Evolutionary conservation across 2,797 vertebrate species (phyloP).

Genomic region (Rachycentron canadum): DNA sequence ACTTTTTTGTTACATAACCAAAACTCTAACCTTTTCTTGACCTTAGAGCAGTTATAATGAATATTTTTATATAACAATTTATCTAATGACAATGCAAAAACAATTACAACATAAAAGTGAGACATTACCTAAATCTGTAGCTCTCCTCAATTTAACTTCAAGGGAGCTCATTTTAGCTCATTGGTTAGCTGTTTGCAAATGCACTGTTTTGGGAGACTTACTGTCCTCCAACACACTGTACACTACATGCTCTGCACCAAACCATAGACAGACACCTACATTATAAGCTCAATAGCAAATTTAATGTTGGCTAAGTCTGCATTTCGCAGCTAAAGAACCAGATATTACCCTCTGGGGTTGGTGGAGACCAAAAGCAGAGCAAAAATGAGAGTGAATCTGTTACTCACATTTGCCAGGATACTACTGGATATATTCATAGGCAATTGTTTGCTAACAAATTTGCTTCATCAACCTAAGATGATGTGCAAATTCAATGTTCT

Average conservation of each 20-base stretch:
- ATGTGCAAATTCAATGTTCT: neutral
- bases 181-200: neutral
- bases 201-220: neutral
- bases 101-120: neutral
- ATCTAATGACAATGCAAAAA: neutral
- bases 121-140: neutral
- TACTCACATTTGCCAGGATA: neutral
- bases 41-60: neutral
- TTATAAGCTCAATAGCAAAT: neutral
- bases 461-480: neutral
- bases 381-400: neutral
- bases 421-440: neutral
- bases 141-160: neutral
- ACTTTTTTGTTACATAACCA: neutral
- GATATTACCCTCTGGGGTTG: neutral
- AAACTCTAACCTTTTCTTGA: neutral
- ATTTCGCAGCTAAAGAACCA: neutral
- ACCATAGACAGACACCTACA: neutral
- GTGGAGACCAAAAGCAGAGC: neutral
- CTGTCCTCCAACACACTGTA: neutral
- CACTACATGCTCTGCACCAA: neutral
- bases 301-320: neutral
- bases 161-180: neutral
- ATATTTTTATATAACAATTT: neutral
- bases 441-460: neutral